Percentiles rank a stretch among this genome's conserved stretches.
phyloP scores from a whole-genome alignment of 2,113 vertebrate genomes.

The Casuarius casuarius region DNA sequence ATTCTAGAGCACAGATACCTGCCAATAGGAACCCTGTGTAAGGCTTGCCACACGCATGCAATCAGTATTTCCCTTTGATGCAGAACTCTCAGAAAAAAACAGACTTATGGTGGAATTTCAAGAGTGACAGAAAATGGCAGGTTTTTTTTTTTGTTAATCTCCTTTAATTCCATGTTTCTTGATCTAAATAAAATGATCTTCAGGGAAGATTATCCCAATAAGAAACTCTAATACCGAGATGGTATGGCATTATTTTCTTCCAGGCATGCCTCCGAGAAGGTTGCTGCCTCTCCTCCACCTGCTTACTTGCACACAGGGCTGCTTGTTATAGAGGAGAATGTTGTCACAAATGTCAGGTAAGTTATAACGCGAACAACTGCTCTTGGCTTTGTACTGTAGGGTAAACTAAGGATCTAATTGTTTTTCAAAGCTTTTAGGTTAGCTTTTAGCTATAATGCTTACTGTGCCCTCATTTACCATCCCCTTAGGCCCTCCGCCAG shows the following conservation, averaged over 20 bases:
- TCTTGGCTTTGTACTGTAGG: too few species aligned
- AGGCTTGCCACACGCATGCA: too few species aligned
- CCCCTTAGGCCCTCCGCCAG: neutral
- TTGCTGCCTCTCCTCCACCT: neutral
- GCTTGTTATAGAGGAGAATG: neutral
- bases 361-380: too few species aligned
- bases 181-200: neutral
- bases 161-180: neutral
- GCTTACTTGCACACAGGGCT: neutral
- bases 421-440: neutral
- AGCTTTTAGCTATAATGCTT: neutral
- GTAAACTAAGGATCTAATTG: neutral
- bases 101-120: neutral
- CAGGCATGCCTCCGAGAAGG: neutral
- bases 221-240: too few species aligned
- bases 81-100: neutral
- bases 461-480: neutral
- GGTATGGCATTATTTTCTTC: neutral
- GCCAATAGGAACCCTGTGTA: too few species aligned
- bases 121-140: neutral
- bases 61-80: accelerated
- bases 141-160: neutral
- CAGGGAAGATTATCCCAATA: too few species aligned
- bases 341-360: neutral
- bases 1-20: too few species aligned